Percentiles rank a stretch among this genome's conserved stretches.
Evolutionary conservation across 2,797 vertebrate species (phyloP).

Genomic region (Chrosomus eos): DNA sequence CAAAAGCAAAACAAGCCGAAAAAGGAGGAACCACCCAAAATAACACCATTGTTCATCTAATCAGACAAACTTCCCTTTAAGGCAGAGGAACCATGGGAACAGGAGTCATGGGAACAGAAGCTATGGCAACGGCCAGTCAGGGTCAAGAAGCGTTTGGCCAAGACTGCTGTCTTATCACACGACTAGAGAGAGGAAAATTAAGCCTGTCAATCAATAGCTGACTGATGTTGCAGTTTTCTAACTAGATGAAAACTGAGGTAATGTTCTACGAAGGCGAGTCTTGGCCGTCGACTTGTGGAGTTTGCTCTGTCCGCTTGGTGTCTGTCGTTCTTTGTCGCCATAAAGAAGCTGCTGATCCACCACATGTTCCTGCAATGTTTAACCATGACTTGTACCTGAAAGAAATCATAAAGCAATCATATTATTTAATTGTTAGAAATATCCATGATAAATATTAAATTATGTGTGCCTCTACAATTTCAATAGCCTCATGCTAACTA

Average conservation of each 20-base stretch:
- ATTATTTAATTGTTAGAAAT: background rate
- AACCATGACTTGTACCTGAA: constrained; percentile 41
- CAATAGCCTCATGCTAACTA: background rate
- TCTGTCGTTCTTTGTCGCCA: background rate
- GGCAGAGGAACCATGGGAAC: constrained; percentile 50
- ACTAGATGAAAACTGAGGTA: constrained; percentile 43
- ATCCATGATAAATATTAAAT: background rate
- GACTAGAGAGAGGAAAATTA: constrained; percentile 23
- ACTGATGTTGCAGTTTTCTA: constrained; percentile 46
- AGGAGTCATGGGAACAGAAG: constrained; percentile 54
- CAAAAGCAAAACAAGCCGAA: constrained; percentile 48
- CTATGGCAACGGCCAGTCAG: constrained; percentile 59
- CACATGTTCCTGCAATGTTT: constrained; percentile 47
- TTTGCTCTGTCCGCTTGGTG: constrained; percentile 15
- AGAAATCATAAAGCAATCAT: background rate
- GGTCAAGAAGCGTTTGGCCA: constrained; percentile 53
- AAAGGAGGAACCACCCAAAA: constrained; percentile 63
- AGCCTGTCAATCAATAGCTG: constrained; percentile 57
- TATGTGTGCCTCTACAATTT: background rate
- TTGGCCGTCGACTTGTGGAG: constrained; percentile 41
- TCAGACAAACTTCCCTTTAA: constrained; percentile 65
- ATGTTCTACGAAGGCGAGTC: constrained; percentile 38
- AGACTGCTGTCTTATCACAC: constrained; percentile 48
- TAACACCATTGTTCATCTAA: constrained; percentile 67
- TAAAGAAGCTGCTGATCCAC: constrained; percentile 28